Evolutionary conservation across 2,888 invertebrate genomes (phyloP).

Genomic region (Odontocolon sp.): DNA sequence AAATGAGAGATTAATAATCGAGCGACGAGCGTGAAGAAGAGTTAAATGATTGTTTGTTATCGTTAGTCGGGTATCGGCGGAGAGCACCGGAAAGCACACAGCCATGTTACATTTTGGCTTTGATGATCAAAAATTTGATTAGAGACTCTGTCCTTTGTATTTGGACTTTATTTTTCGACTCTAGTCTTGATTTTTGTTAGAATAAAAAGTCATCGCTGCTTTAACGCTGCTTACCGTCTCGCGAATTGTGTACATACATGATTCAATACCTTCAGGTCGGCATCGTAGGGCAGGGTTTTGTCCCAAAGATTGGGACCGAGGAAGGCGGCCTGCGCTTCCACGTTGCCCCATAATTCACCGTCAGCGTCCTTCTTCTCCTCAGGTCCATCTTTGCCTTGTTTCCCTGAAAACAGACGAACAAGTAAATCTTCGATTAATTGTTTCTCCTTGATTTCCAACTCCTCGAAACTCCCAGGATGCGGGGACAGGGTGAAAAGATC

Average conservation of each 20-base stretch:
- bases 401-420: constrained; percentile 70
- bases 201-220: constrained; percentile 46
- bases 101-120: constrained; percentile 35
- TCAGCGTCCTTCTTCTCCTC: constrained; percentile 89
- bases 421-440: background rate
- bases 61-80: constrained; percentile 55
- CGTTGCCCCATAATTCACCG: constrained; percentile 91
- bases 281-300: constrained; percentile 94
- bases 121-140: constrained; percentile 10
- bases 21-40: background rate
- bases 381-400: constrained; percentile 80
- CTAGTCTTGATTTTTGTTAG: constrained; percentile 13
- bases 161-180: background rate
- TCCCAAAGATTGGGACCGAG: constrained; percentile 98
- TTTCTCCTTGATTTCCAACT: too few relatives aligned
- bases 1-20: too few relatives aligned
- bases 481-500: too few relatives aligned
- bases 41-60: too few relatives aligned
- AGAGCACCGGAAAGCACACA: constrained; percentile 54
- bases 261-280: constrained; percentile 94
- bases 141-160: background rate
- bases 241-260: constrained; percentile 80
- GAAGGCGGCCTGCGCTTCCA: constrained; percentile 97
- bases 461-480: too few relatives aligned
- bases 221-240: constrained; percentile 78